Conservation (phyloP, 2,797 vertebrate species). For the Glossophaga mutica region DNA sequence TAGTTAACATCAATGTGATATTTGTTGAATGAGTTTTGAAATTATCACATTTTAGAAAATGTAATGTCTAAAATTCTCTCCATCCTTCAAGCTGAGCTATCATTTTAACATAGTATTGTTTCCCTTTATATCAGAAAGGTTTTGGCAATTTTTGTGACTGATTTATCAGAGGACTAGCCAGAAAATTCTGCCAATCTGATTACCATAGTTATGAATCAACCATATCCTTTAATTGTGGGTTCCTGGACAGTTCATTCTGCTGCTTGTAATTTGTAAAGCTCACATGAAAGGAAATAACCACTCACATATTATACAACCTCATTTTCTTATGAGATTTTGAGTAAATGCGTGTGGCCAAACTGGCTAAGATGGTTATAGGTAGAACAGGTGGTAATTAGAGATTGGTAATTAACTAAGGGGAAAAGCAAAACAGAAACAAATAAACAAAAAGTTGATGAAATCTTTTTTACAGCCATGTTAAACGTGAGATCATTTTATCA, state of each 20-base stretch:
- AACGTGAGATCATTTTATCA: background rate
- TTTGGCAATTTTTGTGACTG: background rate
- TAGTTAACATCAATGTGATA: background rate
- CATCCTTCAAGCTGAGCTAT: background rate
- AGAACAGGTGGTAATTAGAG: background rate
- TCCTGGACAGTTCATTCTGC: background rate
- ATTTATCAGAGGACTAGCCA: background rate
- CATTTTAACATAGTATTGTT: background rate
- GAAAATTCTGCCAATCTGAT: background rate
- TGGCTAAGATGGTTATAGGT: background rate
- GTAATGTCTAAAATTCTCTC: background rate
- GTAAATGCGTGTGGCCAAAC: background rate
- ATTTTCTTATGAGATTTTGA: constrained; percentile 15
- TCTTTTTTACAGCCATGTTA: background rate
- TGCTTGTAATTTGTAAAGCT: background rate
- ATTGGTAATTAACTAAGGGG: background rate
- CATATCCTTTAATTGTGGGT: background rate
- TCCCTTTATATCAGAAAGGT: background rate
- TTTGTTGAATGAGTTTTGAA: background rate
- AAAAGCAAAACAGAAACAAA: background rate
- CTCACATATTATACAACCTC: background rate
- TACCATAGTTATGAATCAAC: constrained; percentile 18
- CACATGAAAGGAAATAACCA: background rate
- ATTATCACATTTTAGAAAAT: background rate
- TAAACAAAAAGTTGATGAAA: background rate